Base-by-base conservation (phyloP, 1,140 invertebrate genomes). In the Liolophura sinensis region DNA sequence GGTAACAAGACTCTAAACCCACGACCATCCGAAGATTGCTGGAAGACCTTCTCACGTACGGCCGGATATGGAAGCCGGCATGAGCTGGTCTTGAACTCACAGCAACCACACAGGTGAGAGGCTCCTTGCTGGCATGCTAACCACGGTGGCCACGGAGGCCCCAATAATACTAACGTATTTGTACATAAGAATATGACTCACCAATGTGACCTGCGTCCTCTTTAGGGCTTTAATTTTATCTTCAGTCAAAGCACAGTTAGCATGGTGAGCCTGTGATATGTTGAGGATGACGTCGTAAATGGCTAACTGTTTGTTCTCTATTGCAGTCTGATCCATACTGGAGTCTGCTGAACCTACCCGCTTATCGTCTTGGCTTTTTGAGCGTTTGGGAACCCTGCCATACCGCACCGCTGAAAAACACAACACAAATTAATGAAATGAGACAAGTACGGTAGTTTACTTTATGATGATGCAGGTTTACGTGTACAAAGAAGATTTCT, bases 301-400 rank as follows among this genome's bases (percentile, higher is more conserved):
- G 9, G 90, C 90, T 59, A 88, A 73, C 69, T 88, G 86, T 67
- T 84, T 83, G 61, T 75, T 86, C 70, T 87, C 86, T 47, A 83
- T 64, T 1, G 75, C 72, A 16, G 73, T 72, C 64, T 76, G 77
- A 24, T 78, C 76, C 31, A 76, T 65, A 49, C 73, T 73, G 14
- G 72, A 70, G 40, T 79, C 79, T 57, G 77, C 76, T 1, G 82
- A 79, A 12, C 64, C 74, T 27, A 81, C 80, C 31, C 72, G 72
- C 54, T 76, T 73, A 24, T 88, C 89, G 71, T 90, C 89, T 64
- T 90, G 88, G 83, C 96, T 94, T 71, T 95, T 88, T 22, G 93
- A 92, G 74, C 95, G 88, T 85, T 97, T 98, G 56, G 96, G 96
- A 65, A 97, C 95, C 64, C 96, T 89, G 57, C 96, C 96, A 87